Base-by-base conservation (phyloP, 2,113 vertebrate genomes). In the Nansenia antarctica region DNA sequence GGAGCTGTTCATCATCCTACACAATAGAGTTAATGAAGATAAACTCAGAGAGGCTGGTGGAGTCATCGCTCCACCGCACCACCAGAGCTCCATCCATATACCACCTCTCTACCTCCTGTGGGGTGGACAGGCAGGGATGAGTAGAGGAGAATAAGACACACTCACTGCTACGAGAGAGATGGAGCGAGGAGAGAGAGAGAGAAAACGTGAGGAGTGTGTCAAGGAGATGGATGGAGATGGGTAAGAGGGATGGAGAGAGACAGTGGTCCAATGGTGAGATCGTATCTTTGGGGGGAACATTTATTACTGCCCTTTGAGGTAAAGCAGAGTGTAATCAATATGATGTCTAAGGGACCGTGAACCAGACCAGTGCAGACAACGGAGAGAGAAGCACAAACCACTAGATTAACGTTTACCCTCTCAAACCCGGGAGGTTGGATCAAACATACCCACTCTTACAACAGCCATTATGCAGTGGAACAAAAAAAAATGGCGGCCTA, bases 11-110 rank as follows among this genome's bases (percentile, higher is more conserved):
- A 62, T 62, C 53, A 42, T 52, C 29, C 35, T 37, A 37, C 15
- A 54, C 3, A 20, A 32, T 45, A 37, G 59, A 64, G 47, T 22
- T 64, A 70, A 70, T 55, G 52, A 64, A 71, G 61, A 71, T 35
- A 57, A 64, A 45, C 34, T 14, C 35, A 37, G 47, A 39, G 60
- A 11, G 11, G 35, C 35, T 5, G 11, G 35, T 5, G 35, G 5
- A 72, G 14, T 47, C 34, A 15, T 42, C 34, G 47, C 53, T 24
- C 52, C 30, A 58, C 37, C 8, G 27, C 24, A 3, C n/a, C 7
- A 47, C 9, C 18, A 12, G 45, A 47, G 45, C 9, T 47, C 15
- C 7, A 47, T 7, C 8, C 18, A 12, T n/a, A n/a, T n/a, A n/a
- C n/a, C n/a, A n/a, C n/a, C n/a, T n/a, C n/a, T n/a, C n/a, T n/a